A percentile compares a stretch with the other conserved stretches of the same genome.
Evolutionary conservation across 1,140 invertebrate species (phyloP).

Genomic region (Papilio polytes): DNA sequence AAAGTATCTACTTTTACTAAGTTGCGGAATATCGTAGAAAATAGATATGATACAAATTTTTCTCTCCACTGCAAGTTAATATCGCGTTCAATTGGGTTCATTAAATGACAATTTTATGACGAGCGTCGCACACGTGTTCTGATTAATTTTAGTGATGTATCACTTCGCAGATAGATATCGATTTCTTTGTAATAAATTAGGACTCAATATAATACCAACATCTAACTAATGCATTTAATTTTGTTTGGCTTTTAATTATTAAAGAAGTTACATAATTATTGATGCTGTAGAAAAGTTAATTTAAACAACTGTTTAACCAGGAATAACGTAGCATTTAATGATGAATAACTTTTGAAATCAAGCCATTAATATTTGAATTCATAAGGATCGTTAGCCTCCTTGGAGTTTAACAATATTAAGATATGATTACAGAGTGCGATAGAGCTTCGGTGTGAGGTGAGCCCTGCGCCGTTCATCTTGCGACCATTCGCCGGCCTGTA

Average conservation of each 20-base stretch:
- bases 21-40: not conserved
- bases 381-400: not conserved
- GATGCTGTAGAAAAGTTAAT: not conserved
- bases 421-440: constrained; percentile 57
- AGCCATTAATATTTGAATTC: not conserved
- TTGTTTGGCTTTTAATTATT: not conserved
- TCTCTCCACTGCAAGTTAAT: too few species aligned
- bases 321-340: not conserved
- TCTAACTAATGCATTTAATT: not conserved
- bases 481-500: constrained; percentile 91
- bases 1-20: not conserved
- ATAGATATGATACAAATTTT: too few species aligned
- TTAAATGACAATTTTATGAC: constrained; percentile 28
- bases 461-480: constrained; percentile 87
- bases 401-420: not conserved
- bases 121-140: constrained; percentile 9
- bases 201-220: not conserved
- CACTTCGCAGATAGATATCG: constrained; percentile 13
- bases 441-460: constrained; percentile 73
- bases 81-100: not conserved
- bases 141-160: constrained; percentile 25
- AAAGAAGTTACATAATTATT: not conserved
- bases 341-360: not conserved
- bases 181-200: not conserved
- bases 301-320: not conserved